Evolutionary conservation across 2,113 vertebrate species (phyloP).

Genomic region (Toxostoma redivivum): DNA sequence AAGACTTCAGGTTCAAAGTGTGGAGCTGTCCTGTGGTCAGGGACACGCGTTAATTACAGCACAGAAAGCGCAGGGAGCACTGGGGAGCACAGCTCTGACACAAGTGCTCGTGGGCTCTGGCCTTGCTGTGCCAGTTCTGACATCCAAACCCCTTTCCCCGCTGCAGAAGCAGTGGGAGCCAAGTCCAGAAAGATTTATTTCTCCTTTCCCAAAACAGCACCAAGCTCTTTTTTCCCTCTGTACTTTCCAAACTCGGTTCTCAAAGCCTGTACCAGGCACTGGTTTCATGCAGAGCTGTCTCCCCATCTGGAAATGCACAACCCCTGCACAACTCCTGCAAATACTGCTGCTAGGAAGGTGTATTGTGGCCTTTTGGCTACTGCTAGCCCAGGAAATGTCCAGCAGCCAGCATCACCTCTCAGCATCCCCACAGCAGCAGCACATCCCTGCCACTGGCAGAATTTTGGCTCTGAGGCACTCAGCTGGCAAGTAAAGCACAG

Average conservation of each 20-base stretch:
- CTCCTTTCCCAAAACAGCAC: background rate
- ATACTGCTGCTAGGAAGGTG: rapidly evolving
- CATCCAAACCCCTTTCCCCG: background rate
- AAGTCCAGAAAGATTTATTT: background rate
- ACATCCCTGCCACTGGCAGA: rapidly evolving
- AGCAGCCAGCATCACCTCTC: background rate
- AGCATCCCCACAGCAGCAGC: background rate
- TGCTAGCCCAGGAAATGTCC: background rate
- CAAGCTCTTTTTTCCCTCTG: background rate
- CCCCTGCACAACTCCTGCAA: background rate
- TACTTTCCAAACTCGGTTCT: background rate
- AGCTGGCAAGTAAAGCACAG: rapidly evolving
- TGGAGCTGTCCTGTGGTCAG: background rate
- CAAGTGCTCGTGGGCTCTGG: background rate
- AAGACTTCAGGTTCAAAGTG: background rate
- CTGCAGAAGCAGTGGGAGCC: background rate
- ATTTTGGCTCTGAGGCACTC: background rate
- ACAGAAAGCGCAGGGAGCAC: background rate
- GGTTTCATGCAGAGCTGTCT: background rate
- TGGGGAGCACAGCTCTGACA: background rate
- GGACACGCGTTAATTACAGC: rapidly evolving
- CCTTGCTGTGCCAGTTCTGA: background rate
- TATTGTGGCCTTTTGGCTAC: rapidly evolving
- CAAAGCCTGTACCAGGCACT: background rate
- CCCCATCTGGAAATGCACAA: background rate